A percentile compares a stretch with the other conserved stretches of the same genome.
Evolutionary conservation across 2,888 invertebrate species (phyloP).

Genomic region (Orthosia gothica): DNA sequence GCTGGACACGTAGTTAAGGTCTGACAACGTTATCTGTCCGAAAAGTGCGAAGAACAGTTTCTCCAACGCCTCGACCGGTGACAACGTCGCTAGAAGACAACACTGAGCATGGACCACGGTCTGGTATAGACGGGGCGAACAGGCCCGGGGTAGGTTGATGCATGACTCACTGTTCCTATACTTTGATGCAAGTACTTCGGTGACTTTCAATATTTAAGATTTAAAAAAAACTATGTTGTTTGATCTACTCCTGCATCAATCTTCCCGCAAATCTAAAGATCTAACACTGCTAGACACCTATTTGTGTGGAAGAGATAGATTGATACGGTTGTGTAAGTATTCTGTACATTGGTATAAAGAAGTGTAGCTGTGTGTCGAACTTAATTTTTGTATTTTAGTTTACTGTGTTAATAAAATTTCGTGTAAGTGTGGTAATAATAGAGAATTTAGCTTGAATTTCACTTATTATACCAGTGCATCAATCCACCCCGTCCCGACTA

Average conservation of each 20-base stretch:
- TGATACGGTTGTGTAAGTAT: conserved; percentile 76
- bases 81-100: conserved; percentile 95
- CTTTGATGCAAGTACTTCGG: conserved; percentile 25
- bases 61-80: conserved; percentile 98
- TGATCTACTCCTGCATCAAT: conserved; percentile 75
- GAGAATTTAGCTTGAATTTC: conserved; percentile 31
- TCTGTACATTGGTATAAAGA: conserved; percentile 68
- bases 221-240: conserved; percentile 19
- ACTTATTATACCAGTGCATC: conserved; percentile 77
- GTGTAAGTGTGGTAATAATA: conserved; percentile 56
- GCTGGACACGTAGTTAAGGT: conserved; percentile 94
- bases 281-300: conserved; percentile 81
- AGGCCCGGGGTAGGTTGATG: conserved; percentile 82
- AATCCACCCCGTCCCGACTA: conserved; percentile 86
- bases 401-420: conserved; percentile 43
- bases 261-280: conserved; percentile 78
- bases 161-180: conserved; percentile 56
- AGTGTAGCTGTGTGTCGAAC: conserved; percentile 57
- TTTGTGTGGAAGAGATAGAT: conserved; percentile 79
- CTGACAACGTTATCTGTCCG: conserved; percentile 97
- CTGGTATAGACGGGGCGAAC: conserved; percentile 74
- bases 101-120: conserved; percentile 86
- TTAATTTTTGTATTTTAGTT: conserved; percentile 26
- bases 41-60: conserved; percentile 99
- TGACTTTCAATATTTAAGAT: conserved; percentile 1